Base-by-base conservation (phyloP, 1,140 invertebrate genomes). In the Glomeris maerens region DNA sequence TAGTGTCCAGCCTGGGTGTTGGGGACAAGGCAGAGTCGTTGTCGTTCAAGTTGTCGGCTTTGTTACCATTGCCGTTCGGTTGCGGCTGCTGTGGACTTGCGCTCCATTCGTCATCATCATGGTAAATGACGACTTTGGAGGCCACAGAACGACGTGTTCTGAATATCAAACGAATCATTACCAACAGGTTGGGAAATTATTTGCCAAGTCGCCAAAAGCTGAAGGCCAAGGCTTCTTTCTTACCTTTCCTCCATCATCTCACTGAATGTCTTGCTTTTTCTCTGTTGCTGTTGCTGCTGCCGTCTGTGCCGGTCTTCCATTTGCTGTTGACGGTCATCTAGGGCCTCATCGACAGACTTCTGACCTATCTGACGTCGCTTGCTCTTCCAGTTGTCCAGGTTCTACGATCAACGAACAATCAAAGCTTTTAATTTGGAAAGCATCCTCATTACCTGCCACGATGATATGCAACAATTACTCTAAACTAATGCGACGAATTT, bases 321-420 rank as follows among this genome's bases (percentile, higher is more conserved):
- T 79, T 65, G 84, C 80, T 60, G 67, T 82, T n/a, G n/a, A n/a
- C n/a, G n/a, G n/a, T n/a, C 80, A 58, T 90, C 85, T 26, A 87
- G 84, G 28, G 84, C 84, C 54, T 85, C 74, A 65, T 88, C 83
- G 58, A 89, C 86, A 54, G 85, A 87, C 66, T 87, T 84, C 60
- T 89, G 86, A 59, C 85, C 83, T 52, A 80, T 76, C 78, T 89
- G 89, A 75, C 85, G 78, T 59, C 88, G 74, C 53, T 82, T 87
- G 54, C 81, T 85, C 69, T 91, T 92, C 88, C 88, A 92, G 70
- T 87, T 89, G 67, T 91, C 85, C 68, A 92, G 71, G 71, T 91
- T 91, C 85, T 90, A 68, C 10, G 62, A 57, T 49, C 54, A 59
- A 54, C 5, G 4, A 47, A 39, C n/a, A n/a, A n/a, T n/a, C n/a